Evolutionary conservation across 2,797 vertebrate species (phyloP).

Genomic region (Poeciliopsis turneri): DNA sequence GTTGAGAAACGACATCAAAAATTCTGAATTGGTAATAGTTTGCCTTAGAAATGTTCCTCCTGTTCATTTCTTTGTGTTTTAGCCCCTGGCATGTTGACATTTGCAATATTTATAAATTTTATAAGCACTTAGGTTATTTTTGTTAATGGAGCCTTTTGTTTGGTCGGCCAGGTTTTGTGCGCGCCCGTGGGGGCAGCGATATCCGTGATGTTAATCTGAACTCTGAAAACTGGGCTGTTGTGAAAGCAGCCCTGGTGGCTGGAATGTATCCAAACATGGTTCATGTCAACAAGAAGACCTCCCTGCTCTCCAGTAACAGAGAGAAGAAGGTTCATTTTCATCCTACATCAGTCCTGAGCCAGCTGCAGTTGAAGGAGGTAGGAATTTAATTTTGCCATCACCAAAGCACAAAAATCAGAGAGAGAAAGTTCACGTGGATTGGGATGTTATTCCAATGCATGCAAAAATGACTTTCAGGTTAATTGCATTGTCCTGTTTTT

Average conservation of each 20-base stretch:
- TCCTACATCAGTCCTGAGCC: constrained; percentile 89
- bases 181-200: constrained; percentile 87
- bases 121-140: neutral
- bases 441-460: too few species aligned
- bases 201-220: constrained; percentile 93
- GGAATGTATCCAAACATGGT: constrained; percentile 95
- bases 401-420: too few species aligned
- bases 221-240: constrained; percentile 96
- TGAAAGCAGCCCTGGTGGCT: constrained; percentile 93
- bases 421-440: too few species aligned
- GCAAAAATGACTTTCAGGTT: too few species aligned
- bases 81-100: neutral
- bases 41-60: neutral
- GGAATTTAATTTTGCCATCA: constrained; percentile 2
- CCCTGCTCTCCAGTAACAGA: constrained; percentile 79
- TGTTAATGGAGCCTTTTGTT: neutral
- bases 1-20: neutral
- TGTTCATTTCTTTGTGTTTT: neutral
- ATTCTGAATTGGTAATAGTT: neutral
- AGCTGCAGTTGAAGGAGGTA: constrained; percentile 89
- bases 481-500: too few species aligned
- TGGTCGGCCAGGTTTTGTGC: constrained; percentile 87
- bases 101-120: neutral
- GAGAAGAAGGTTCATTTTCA: constrained; percentile 92
- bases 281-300: constrained; percentile 83